Conservation (phyloP, 1,140 invertebrate species). For the Akabosia matsudoensis region DNA sequence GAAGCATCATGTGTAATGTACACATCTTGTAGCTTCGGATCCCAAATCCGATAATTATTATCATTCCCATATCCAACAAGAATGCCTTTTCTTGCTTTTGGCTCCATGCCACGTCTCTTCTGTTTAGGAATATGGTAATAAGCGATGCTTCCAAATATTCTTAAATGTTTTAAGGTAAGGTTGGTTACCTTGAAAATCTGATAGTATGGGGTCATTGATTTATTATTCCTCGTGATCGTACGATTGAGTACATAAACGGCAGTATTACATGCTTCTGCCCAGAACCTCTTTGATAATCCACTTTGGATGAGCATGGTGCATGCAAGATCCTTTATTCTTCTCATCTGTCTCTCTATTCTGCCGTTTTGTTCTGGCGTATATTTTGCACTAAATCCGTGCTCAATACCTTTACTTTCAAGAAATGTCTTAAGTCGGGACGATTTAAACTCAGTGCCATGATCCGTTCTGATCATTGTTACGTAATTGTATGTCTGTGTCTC, state of each 20-base stretch:
- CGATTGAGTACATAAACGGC: slow-evolving; percentile 53
- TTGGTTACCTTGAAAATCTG: slow-evolving; percentile 41
- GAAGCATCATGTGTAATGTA: not conserved
- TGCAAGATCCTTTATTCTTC: slow-evolving; percentile 47
- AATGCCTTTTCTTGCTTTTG: slow-evolving; percentile 41
- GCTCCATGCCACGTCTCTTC: not conserved
- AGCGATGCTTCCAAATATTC: slow-evolving; percentile 29
- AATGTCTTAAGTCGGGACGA: not conserved
- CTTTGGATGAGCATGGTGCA: slow-evolving; percentile 46
- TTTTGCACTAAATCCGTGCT: not conserved
- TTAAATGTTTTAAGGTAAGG: slow-evolving; percentile 42
- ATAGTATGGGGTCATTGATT: slow-evolving; percentile 46
- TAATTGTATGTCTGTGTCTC: not conserved
- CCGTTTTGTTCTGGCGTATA: slow-evolving; percentile 55
- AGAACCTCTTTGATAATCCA: slow-evolving; percentile 50
- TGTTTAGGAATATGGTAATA: not conserved
- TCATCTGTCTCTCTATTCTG: slow-evolving; percentile 54
- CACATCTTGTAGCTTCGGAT: not conserved
- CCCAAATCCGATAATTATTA: not conserved
- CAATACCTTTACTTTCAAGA: not conserved
- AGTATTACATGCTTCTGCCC: slow-evolving; percentile 54
- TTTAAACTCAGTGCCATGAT: not conserved
- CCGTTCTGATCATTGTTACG: slow-evolving; percentile 22
- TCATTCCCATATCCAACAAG: slow-evolving; percentile 47
- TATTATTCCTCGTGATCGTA: not conserved